Evolutionary conservation across 2,888 invertebrate species (phyloP).

Genomic region (Meliscaeva auricollis): DNA sequence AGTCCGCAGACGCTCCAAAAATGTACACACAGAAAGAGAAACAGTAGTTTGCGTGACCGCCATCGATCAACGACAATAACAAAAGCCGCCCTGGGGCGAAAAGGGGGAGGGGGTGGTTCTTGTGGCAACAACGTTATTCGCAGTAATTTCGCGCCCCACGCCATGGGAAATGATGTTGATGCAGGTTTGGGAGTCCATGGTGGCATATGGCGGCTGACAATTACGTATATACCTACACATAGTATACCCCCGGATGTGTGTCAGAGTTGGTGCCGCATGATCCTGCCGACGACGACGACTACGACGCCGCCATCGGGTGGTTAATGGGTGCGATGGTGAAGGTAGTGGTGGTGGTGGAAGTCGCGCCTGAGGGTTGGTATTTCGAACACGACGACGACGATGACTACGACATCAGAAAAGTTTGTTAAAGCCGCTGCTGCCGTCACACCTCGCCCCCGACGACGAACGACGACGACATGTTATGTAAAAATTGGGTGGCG

Average conservation of each 20-base stretch:
- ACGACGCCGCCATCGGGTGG: constrained; percentile 30
- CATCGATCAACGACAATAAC: constrained; percentile 77
- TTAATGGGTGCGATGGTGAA: background rate
- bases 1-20: constrained; percentile 73
- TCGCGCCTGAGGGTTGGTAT: constrained; percentile 63
- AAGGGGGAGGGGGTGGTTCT: constrained; percentile 28
- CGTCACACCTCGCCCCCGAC: constrained; percentile 1
- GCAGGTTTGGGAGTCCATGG: constrained; percentile 72
- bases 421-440: constrained; percentile 63
- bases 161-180: constrained; percentile 76
- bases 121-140: constrained; percentile 54
- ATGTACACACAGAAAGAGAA: constrained; percentile 34
- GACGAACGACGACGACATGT: background rate
- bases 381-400: constrained; percentile 48
- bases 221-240: constrained; percentile 17
- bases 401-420: constrained; percentile 32
- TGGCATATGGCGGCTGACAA: constrained; percentile 72
- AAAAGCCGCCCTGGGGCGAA: constrained; percentile 56
- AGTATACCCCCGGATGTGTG: constrained; percentile 21
- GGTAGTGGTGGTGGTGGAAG: constrained; percentile 28
- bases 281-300: constrained; percentile 35
- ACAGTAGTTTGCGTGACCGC: constrained; percentile 76
- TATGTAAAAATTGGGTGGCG: constrained; percentile 57
- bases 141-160: constrained; percentile 71
- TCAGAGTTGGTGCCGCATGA: constrained; percentile 55